Evolutionary conservation across 92 coral and sea anemone genomes (phyloP).

Genomic region (Zoanthus sociatus): DNA sequence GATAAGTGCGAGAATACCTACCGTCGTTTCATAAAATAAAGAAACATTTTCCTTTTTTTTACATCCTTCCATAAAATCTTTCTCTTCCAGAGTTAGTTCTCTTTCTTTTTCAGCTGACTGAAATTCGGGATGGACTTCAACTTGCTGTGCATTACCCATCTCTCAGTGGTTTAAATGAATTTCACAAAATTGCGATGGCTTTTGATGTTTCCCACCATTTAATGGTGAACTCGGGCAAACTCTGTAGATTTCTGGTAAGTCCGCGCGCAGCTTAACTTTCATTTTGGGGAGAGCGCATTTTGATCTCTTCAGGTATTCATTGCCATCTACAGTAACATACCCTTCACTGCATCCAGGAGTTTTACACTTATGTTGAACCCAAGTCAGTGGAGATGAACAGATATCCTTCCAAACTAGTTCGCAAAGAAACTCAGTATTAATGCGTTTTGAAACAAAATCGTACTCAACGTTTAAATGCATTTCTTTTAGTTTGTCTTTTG

Average conservation of each 20-base stretch:
- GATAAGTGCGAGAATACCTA: slow-evolving; percentile 47
- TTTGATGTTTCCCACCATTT: slow-evolving; percentile 54
- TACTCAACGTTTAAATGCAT: slow-evolving; percentile 23
- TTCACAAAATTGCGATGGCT: slow-evolving; percentile 71
- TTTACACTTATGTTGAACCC: neutral
- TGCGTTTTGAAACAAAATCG: slow-evolving; percentile 9
- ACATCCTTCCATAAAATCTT: slow-evolving; percentile 22
- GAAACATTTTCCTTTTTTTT: slow-evolving; percentile 28
- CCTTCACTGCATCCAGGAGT: slow-evolving; percentile 28
- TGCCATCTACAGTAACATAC: slow-evolving; percentile 72
- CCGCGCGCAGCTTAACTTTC: slow-evolving; percentile 5
- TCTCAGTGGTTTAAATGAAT: slow-evolving; percentile 38
- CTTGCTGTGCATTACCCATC: slow-evolving; percentile 21
- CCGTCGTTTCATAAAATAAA: slow-evolving; percentile 44
- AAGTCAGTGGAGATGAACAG: neutral
- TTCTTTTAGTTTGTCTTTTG: slow-evolving; percentile 41
- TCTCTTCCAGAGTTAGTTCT: slow-evolving; percentile 5
- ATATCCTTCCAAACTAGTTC: slow-evolving; percentile 44
- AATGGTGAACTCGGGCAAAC: slow-evolving; percentile 22
- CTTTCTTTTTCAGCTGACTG: slow-evolving; percentile 48
- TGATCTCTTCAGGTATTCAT: slow-evolving; percentile 45
- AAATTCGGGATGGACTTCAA: slow-evolving; percentile 59
- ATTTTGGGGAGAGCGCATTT: slow-evolving; percentile 73
- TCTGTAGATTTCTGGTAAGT: slow-evolving; percentile 23
- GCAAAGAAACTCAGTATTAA: slow-evolving; percentile 50